A percentile compares a stretch with the other conserved stretches of the same genome.
Conservation (phyloP, 2,888 invertebrate genomes). For the Leptopilina myrica region DNA sequence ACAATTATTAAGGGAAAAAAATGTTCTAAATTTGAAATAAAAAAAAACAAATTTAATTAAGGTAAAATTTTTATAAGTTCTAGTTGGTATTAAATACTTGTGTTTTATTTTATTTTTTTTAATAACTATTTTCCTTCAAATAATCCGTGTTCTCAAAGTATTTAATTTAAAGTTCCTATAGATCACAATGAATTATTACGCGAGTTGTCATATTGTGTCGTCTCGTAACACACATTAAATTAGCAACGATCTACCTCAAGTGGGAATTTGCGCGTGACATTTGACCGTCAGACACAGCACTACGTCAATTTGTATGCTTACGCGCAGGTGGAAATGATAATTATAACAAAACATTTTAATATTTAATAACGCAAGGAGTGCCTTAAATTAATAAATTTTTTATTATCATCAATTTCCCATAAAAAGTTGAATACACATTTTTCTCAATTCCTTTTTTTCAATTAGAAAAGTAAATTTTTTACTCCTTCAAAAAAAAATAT, state of each 20-base stretch:
- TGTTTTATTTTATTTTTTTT: not conserved
- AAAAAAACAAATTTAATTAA: too few relatives aligned
- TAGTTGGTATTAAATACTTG: too few relatives aligned
- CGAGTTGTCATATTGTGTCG: conserved; percentile 16
- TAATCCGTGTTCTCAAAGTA: not conserved
- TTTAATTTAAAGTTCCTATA: conserved; percentile 21
- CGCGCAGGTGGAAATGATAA: conserved; percentile 28
- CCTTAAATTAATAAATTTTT: too few relatives aligned
- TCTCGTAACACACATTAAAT: conserved; percentile 24
- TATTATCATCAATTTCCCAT: too few relatives aligned
- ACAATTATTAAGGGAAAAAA: too few relatives aligned
- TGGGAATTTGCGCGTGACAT: conserved; percentile 29
- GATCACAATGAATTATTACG: conserved; percentile 4
- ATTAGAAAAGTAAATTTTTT: too few relatives aligned
- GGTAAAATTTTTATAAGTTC: too few relatives aligned
- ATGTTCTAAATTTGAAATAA: too few relatives aligned
- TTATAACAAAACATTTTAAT: not conserved
- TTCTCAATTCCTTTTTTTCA: too few relatives aligned
- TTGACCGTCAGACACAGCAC: conserved; percentile 15
- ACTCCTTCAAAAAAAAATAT: too few relatives aligned
- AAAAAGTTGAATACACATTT: too few relatives aligned
- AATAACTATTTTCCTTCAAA: not conserved
- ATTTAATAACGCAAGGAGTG: too few relatives aligned
- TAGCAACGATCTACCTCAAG: conserved; percentile 35
- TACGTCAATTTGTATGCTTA: conserved; percentile 14